Percentiles rank a stretch among this genome's conserved stretches.
Evolutionary conservation across 2,113 vertebrate species (phyloP).

Genomic region (Apodemus sylvaticus): DNA sequence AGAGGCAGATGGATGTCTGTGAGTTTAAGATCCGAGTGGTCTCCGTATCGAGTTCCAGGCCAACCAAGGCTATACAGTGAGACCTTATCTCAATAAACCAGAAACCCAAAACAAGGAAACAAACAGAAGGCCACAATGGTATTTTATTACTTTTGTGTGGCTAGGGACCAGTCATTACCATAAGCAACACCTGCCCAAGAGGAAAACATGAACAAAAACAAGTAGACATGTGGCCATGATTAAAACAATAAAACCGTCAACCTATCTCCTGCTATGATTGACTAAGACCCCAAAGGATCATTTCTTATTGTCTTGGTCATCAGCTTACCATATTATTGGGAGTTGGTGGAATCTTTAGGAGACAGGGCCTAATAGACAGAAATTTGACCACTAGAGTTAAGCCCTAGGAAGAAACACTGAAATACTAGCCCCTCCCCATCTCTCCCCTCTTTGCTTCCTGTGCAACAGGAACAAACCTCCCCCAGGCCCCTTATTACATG

Average conservation of each 20-base stretch:
- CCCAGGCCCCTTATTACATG: neutral
- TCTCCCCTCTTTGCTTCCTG: neutral
- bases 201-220: neutral
- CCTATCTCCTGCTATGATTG: neutral
- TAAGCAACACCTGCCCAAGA: too few species aligned
- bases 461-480: neutral
- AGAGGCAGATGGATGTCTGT: too few species aligned
- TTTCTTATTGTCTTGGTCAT: neutral
- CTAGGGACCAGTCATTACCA: too few species aligned
- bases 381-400: neutral
- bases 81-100: too few species aligned
- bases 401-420: neutral
- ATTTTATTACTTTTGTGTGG: too few species aligned
- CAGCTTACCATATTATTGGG: neutral
- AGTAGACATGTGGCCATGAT: neutral
- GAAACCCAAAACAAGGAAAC: too few species aligned
- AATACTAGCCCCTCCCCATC: neutral
- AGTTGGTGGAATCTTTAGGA: neutral
- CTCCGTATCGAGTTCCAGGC: too few species aligned
- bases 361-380: neutral
- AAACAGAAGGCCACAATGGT: too few species aligned
- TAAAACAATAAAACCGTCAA: too few species aligned
- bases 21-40: too few species aligned
- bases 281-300: neutral
- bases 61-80: too few species aligned